A percentile compares a stretch with the other conserved stretches of the same genome.
These are phyloP conservation scores for Sinocyclocheilus anophthalmus DNA, from an alignment of 2,113 vertebrate species.

Conservation along the genomic window DNA sequence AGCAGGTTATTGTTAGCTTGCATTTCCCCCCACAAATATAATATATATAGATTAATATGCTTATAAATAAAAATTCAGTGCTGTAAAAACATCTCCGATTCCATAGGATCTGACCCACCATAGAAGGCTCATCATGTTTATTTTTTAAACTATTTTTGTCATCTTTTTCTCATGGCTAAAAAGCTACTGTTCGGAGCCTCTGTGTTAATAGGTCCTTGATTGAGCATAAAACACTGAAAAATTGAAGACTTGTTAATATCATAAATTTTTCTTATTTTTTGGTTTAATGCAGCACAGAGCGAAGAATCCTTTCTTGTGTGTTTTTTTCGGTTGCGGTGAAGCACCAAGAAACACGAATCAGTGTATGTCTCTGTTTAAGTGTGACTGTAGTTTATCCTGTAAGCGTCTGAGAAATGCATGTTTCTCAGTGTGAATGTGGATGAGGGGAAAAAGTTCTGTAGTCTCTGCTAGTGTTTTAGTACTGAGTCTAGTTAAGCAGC, in stretches of 20 bases:
- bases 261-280: slow-evolving; percentile 63
- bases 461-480: slow-evolving; percentile 51
- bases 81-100: too few species aligned
- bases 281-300: slow-evolving; percentile 60
- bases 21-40: too few species aligned
- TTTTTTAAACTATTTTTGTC: too few species aligned
- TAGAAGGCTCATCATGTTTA: too few species aligned
- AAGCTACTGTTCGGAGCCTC: slow-evolving; percentile 42
- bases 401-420: slow-evolving; percentile 56
- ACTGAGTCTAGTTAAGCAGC: slow-evolving; percentile 82
- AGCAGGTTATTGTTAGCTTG: too few species aligned
- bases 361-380: slow-evolving; percentile 49
- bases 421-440: slow-evolving; percentile 55
- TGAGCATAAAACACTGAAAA: slow-evolving; percentile 76
- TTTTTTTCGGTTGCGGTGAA: slow-evolving; percentile 77
- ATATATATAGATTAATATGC: too few species aligned
- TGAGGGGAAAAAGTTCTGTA: slow-evolving; percentile 49
- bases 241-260: slow-evolving; percentile 76
- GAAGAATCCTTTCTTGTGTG: slow-evolving; percentile 61
- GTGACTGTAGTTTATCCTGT: slow-evolving; percentile 56
- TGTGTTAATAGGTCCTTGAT: slow-evolving; percentile 72
- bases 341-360: slow-evolving; percentile 72
- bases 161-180: too few species aligned
- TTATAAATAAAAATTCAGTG: too few species aligned
- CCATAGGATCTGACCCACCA: too few species aligned